These are phyloP conservation scores for Leptoclinus maculatus DNA, from an alignment of 2,797 vertebrate genomes.

Conservation along the genomic window DNA sequence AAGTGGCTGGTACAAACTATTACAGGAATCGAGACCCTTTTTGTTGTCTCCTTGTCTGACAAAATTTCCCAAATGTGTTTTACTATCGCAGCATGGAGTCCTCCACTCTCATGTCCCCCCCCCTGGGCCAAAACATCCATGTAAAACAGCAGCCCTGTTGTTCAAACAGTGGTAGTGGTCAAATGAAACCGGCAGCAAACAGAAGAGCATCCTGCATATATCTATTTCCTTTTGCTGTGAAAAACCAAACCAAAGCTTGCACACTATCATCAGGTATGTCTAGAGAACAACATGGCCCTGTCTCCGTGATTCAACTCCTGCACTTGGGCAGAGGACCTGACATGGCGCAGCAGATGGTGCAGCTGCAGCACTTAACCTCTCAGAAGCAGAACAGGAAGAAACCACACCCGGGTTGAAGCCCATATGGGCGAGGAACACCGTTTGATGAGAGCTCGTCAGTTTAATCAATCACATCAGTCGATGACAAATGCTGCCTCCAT, in stretches of 20 bases:
- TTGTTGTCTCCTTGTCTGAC: conserved; percentile 38
- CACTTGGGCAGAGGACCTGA: conserved; percentile 51
- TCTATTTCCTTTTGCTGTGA: not conserved
- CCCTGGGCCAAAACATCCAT: conserved; percentile 43
- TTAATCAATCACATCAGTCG: conserved; percentile 70
- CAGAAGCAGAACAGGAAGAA: conserved; percentile 48
- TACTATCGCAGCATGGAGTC: conserved; percentile 49
- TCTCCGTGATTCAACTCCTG: conserved; percentile 49
- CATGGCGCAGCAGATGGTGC: conserved; percentile 68
- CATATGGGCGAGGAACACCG: conserved; percentile 57
- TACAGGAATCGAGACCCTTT: conserved; percentile 48
- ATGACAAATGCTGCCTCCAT: conserved; percentile 61
- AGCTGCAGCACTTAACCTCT: conserved; percentile 56
- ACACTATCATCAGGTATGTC: conserved; percentile 32
- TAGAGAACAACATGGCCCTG: conserved; percentile 39
- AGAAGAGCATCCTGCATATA: not conserved
- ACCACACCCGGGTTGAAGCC: conserved; percentile 45
- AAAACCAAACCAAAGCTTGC: conserved; percentile 22
- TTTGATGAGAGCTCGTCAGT: conserved; percentile 58
- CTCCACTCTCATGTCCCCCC: conserved; percentile 33
- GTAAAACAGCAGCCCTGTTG: conserved; percentile 54
- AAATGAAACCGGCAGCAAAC: conserved; percentile 44
- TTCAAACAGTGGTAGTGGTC: conserved; percentile 44
- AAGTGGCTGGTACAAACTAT: conserved; percentile 60
- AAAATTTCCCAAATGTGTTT: conserved; percentile 69